Conservation (phyloP, 2,797 vertebrate genomes). For the Cyprinella venusta region DNA sequence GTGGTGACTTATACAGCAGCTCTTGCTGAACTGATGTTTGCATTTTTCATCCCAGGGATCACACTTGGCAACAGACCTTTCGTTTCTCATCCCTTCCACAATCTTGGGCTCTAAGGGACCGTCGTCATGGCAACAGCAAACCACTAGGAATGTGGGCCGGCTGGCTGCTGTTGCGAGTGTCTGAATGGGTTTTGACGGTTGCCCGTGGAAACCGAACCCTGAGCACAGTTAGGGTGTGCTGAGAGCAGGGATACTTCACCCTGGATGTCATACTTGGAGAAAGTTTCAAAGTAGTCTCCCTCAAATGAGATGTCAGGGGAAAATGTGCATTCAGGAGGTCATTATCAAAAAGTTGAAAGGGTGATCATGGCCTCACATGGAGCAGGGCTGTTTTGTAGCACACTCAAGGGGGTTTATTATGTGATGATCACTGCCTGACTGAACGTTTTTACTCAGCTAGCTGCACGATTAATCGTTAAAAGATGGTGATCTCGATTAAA, state of each 20-base stretch:
- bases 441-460: neutral
- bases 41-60: neutral
- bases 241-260: constrained; percentile 4
- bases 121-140: constrained; percentile 54
- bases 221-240: neutral
- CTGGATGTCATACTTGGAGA: constrained; percentile 3
- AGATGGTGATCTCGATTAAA: neutral
- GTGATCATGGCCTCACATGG: too few species aligned
- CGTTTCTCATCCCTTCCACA: constrained; percentile 42
- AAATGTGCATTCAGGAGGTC: neutral
- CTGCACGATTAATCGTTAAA: neutral
- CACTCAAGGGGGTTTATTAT: neutral
- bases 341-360: neutral
- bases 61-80: constrained; percentile 33
- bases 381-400: neutral
- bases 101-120: constrained; percentile 17
- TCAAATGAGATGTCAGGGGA: neutral
- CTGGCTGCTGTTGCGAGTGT: constrained; percentile 41
- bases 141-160: constrained; percentile 41
- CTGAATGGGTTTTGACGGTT: constrained; percentile 43
- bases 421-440: too few species aligned
- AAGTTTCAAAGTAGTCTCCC: neutral
- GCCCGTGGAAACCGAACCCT: constrained; percentile 42
- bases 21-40: constrained; percentile 11
- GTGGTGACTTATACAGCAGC: neutral